Percentiles rank a stretch among this genome's conserved stretches.
phyloP scores from a whole-genome alignment of 2,888 invertebrate genomes.

The Andrena marginata region DNA sequence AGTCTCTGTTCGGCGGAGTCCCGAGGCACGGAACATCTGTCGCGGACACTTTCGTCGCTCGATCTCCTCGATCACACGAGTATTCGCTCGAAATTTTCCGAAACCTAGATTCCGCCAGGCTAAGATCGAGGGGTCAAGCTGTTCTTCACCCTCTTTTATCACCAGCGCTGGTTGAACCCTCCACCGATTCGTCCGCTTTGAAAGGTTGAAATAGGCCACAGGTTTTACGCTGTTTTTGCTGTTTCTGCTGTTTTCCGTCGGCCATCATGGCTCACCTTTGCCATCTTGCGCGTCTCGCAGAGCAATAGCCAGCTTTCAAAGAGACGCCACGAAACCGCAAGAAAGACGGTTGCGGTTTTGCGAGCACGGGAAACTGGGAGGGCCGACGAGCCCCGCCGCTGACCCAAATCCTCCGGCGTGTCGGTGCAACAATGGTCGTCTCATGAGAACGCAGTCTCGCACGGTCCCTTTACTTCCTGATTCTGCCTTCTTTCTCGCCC shows the following conservation, averaged over 20 bases:
- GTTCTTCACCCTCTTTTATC: not conserved
- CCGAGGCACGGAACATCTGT: slow-evolving; percentile 29
- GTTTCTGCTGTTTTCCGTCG: slow-evolving; percentile 65
- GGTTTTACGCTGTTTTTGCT: slow-evolving; percentile 65
- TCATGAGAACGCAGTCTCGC: slow-evolving; percentile 76
- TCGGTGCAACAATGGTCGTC: slow-evolving; percentile 74
- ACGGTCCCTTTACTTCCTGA: slow-evolving; percentile 72
- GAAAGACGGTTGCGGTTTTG: slow-evolving; percentile 70
- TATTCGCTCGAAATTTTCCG: not conserved
- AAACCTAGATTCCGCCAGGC: not conserved
- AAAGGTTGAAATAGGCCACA: slow-evolving; percentile 5
- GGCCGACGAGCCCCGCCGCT: slow-evolving; percentile 75
- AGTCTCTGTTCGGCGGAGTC: not conserved
- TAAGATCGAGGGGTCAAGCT: not conserved
- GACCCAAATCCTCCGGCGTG: slow-evolving; percentile 77
- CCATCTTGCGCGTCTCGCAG: slow-evolving; percentile 65
- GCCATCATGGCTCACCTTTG: slow-evolving; percentile 68
- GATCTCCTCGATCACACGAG: not conserved
- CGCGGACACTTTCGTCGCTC: slow-evolving; percentile 28
- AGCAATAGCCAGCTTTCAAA: slow-evolving; percentile 66
- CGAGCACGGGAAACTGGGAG: slow-evolving; percentile 76
- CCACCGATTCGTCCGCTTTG: not conserved
- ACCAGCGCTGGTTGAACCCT: not conserved
- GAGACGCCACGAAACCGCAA: slow-evolving; percentile 73
- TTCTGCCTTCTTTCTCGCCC: slow-evolving; percentile 65